These are phyloP conservation scores for Protodeltote pygarga DNA, from an alignment of 2,888 invertebrate genomes.

Conservation along the genomic window DNA sequence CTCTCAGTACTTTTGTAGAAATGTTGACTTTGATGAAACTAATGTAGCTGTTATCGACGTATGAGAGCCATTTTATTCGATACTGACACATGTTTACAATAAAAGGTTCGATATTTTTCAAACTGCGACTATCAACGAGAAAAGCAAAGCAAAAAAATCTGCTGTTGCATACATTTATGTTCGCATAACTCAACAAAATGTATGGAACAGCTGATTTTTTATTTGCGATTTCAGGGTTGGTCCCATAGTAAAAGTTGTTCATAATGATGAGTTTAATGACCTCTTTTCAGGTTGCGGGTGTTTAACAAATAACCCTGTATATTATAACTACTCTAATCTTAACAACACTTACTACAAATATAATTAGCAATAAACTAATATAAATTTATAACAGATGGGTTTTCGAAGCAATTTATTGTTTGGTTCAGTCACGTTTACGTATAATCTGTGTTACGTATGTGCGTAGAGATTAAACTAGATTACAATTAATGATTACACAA, in stretches of 20 bases:
- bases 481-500: slow-evolving; percentile 30
- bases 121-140: too few relatives aligned
- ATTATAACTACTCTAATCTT: too few relatives aligned
- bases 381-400: slow-evolving; percentile 1
- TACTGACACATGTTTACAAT: not conserved
- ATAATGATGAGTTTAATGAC: too few relatives aligned
- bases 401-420: slow-evolving; percentile 14
- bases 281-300: too few relatives aligned
- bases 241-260: too few relatives aligned
- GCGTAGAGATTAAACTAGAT: slow-evolving; percentile 17
- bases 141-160: too few relatives aligned
- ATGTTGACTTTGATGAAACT: not conserved
- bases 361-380: slow-evolving; percentile 17
- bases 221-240: too few relatives aligned
- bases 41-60: slow-evolving; percentile 5
- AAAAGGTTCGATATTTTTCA: not conserved
- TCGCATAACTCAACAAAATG: too few relatives aligned
- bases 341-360: slow-evolving; percentile 29
- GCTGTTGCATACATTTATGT: too few relatives aligned
- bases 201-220: too few relatives aligned
- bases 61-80: not conserved
- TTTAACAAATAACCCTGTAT: slow-evolving; percentile 33
- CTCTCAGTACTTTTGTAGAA: not conserved
- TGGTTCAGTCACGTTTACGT: slow-evolving; percentile 30
- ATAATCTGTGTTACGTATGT: slow-evolving; percentile 19